phyloP scores from a whole-genome alignment of 2,797 vertebrate species.

The Anas flavirostris region DNA sequence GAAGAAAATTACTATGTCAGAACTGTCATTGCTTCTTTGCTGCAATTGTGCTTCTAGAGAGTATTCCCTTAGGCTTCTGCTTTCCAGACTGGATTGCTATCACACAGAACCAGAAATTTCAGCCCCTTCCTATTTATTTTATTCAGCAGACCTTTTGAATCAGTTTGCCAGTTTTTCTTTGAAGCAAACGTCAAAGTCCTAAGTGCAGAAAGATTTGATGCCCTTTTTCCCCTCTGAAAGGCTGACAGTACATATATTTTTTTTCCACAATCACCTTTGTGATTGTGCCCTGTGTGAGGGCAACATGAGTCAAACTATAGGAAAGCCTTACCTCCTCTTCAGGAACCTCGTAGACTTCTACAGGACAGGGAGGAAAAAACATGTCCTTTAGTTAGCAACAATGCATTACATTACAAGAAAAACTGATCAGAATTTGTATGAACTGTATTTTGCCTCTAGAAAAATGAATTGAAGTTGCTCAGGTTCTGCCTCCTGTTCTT shows the following conservation, averaged over 20 bases:
- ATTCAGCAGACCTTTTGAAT: background rate
- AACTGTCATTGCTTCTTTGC: background rate
- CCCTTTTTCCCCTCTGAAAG: background rate
- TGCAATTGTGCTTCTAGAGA: background rate
- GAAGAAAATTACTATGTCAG: constrained; percentile 5
- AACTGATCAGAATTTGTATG: background rate
- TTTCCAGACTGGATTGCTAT: background rate
- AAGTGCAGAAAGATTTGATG: background rate
- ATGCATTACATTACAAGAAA: background rate
- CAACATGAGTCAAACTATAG: background rate
- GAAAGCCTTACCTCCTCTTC: constrained; percentile 79
- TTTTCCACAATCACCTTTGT: background rate
- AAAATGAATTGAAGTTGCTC: background rate
- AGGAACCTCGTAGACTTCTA: constrained; percentile 84
- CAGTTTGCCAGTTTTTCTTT: background rate
- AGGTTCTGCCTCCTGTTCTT: background rate
- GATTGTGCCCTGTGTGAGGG: background rate
- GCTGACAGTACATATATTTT: background rate
- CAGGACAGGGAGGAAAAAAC: constrained; percentile 9
- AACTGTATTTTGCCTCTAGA: background rate
- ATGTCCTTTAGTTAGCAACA: background rate
- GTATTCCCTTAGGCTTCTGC: background rate
- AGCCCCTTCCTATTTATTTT: background rate
- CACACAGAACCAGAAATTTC: background rate
- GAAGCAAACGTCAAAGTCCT: background rate